Evolutionary conservation across 53 echinoderm and acorn worm genomes (phyloP), one percentile per base, ranked within the genome.

Genomic region (Paracentrotus lividus): DNA sequence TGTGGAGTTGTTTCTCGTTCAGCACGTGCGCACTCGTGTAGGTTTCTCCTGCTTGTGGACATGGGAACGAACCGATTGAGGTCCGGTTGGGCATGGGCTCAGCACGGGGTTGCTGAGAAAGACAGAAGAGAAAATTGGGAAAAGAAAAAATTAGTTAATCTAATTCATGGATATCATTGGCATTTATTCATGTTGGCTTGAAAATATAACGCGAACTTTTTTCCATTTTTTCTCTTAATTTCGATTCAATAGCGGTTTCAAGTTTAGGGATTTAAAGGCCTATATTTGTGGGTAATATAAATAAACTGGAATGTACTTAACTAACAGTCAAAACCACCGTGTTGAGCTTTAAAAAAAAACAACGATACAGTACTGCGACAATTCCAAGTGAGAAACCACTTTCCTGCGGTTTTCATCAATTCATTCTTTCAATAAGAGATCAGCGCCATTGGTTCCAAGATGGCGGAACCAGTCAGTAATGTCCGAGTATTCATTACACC

Each of bases 1-100:
- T 99, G 88, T 99, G 99, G 53, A 99, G 95, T 93, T 99, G 99
- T 85, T 99, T 99, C 95, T 99, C 99, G 93, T 99, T 99, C 16
- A 99, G 96, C 8, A 99, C 99, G 99, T 99, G 16, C 99, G 94
- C 14, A 99, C 96, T 64, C 99, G 96, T 12, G 99, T 99, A 36
- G 99, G 97, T 88, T 99, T 99, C 85, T 98, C 97, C 69, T 96
- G 99, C 77, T 97, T 99, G 93, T 97, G 99, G 52, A 95, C 96
- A 77, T 97, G 97, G 26, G 94, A 94, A 60, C 99, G 96, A 33
- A 95, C 97, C 8, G 92, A 92, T n/a, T 6, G 96, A 96, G 5
- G 95, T 96, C 88, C 98, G 96, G 94, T 97, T 97, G 42, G 96
- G 95, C 95, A 96, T 92, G 33, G 97, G 93, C 85, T 97, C 97